phyloP scores from a whole-genome alignment of 2,888 invertebrate species.

The Tolmerus cingulatus region DNA sequence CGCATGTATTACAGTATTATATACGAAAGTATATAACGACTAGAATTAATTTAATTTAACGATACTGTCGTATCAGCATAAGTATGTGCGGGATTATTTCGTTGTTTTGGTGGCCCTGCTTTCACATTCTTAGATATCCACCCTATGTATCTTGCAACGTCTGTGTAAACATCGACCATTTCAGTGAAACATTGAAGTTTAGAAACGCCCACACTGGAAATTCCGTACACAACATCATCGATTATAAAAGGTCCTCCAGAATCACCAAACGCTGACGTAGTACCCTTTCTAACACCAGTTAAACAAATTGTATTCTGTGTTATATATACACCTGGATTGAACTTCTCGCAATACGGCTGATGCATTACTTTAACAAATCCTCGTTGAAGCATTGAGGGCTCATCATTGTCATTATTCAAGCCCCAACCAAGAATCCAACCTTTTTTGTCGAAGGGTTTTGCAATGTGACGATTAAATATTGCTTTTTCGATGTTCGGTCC shows the following conservation, averaged over 20 bases:
- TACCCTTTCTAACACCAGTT: neutral
- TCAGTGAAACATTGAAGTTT: neutral
- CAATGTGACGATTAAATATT: neutral
- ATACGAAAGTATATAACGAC: too few species aligned
- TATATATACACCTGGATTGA: neutral
- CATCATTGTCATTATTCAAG: neutral
- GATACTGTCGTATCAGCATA: neutral
- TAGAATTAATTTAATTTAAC: neutral
- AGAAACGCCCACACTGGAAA: neutral
- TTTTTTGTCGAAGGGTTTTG: neutral
- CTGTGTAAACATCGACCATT: neutral
- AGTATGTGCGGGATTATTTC: neutral
- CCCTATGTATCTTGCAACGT: neutral
- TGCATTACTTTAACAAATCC: neutral
- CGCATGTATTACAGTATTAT: too few species aligned
- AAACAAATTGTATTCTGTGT: neutral
- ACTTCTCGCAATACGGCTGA: neutral
- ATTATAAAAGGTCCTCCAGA: neutral
- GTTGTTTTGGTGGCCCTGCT: neutral
- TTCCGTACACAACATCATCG: neutral
- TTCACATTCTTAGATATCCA: neutral
- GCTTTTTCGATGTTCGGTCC: neutral
- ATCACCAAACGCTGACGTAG: neutral
- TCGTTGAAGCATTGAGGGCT: neutral
- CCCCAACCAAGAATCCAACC: neutral